Conservation (phyloP, 2,113 vertebrate genomes). For the Odobenus rosmarus region DNA sequence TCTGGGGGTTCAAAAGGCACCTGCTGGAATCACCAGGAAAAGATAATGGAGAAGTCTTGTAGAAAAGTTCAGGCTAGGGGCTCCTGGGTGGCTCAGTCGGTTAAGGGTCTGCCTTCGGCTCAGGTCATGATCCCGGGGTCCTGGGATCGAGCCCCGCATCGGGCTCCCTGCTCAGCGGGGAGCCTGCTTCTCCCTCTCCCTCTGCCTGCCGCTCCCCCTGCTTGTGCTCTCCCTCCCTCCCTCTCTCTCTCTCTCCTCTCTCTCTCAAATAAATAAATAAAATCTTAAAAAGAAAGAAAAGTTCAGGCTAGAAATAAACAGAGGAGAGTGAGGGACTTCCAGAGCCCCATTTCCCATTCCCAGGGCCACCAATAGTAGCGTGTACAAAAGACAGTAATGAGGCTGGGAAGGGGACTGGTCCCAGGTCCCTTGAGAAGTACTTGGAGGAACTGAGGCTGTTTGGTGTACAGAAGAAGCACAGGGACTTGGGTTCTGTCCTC, state of each 20-base stretch:
- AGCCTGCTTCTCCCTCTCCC: too few species aligned
- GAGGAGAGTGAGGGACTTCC: neutral
- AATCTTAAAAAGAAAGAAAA: neutral
- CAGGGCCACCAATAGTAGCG: neutral
- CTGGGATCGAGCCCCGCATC: too few species aligned
- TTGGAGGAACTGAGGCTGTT: neutral
- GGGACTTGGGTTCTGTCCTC: neutral
- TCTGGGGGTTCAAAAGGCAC: neutral
- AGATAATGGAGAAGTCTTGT: neutral
- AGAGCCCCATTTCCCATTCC: neutral
- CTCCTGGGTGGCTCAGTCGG: too few species aligned
- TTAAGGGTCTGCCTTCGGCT: too few species aligned
- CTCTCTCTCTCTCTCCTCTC: too few species aligned
- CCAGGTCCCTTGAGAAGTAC: neutral
- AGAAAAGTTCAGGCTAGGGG: neutral
- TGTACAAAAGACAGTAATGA: neutral
- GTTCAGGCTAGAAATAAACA: slow-evolving; percentile 20
- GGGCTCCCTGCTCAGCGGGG: too few species aligned
- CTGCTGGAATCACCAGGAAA: neutral
- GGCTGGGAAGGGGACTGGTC: neutral
- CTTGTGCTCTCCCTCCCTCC: too few species aligned
- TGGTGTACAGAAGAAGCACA: neutral
- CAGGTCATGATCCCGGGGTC: too few species aligned
- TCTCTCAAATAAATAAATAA: too few species aligned
- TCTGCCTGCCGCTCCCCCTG: too few species aligned